Evolutionary conservation across 2,113 vertebrate species (phyloP).

Genomic region (Rynchops niger): DNA sequence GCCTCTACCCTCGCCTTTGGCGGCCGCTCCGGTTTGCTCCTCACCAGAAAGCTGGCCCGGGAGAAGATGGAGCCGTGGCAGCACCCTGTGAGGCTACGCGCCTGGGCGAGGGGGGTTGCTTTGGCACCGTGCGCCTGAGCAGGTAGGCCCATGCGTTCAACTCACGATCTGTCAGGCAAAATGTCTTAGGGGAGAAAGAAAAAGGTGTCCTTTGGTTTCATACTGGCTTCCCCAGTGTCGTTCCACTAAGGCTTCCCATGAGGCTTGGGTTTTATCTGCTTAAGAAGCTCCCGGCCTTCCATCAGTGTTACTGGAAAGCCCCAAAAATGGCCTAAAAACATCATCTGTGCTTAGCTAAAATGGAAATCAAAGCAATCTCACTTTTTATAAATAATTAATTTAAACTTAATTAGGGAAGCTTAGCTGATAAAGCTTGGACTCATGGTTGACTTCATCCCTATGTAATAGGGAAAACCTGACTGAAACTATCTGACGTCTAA

Average conservation of each 20-base stretch:
- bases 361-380: not conserved
- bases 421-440: not conserved
- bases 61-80: not conserved
- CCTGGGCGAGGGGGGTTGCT: not conserved
- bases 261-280: not conserved
- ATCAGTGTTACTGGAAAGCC: not conserved
- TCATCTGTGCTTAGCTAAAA: not conserved
- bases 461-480: not conserved
- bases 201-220: not conserved
- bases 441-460: not conserved
- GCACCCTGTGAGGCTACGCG: not conserved
- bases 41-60: not conserved
- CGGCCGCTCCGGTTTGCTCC: not conserved
- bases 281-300: not conserved
- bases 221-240: not conserved
- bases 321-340: not conserved
- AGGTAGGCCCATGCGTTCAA: not conserved
- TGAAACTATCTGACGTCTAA: not conserved
- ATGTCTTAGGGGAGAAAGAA: not conserved
- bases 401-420: not conserved
- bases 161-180: not conserved
- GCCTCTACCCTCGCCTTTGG: not conserved
- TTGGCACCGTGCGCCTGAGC: not conserved
- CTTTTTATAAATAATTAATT: not conserved
- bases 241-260: not conserved